Evolutionary conservation across 1,140 invertebrate genomes (phyloP).

Genomic region (Sinonovacula constricta): DNA sequence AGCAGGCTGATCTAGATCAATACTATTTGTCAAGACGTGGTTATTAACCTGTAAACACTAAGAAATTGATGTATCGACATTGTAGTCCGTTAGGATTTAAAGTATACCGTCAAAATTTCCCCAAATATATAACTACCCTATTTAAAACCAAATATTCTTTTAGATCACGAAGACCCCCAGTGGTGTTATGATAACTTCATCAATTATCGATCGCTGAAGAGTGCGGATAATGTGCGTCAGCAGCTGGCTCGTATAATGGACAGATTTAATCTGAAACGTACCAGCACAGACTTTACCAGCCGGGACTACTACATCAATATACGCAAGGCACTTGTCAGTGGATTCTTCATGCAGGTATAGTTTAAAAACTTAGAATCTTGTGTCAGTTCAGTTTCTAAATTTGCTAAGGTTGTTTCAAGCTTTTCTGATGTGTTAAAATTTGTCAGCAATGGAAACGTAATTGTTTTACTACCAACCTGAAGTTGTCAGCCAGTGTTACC

Average conservation of each 20-base stretch:
- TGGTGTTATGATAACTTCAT: slow-evolving; percentile 99
- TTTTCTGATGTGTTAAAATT: no score
- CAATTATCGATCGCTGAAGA: slow-evolving; percentile 98
- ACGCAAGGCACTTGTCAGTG: slow-evolving; percentile 97
- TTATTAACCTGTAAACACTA: no score
- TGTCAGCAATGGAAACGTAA: no score
- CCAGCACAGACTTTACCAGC: slow-evolving; percentile 97
- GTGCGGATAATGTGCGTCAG: slow-evolving; percentile 90
- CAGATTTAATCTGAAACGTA: slow-evolving; percentile 94
- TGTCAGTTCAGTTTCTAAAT: slow-evolving; percentile 14
- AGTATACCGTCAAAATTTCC: no score
- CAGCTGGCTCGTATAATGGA: slow-evolving; percentile 93
- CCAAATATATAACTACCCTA: no score
- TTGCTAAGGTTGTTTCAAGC: neutral
- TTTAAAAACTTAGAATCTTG: slow-evolving; percentile 10
- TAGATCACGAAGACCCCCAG: slow-evolving; percentile 91
- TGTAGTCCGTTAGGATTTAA: no score
- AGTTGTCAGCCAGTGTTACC: no score
- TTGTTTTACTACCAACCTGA: no score
- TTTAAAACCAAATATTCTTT: no score
- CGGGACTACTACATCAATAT: slow-evolving; percentile 99
- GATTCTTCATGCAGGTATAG: slow-evolving; percentile 99
- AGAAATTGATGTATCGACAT: no score
- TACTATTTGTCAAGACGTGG: no score
- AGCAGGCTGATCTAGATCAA: no score